Evolutionary conservation across 37 sponge, comb jelly and placozoan species (phyloP).

Genomic region (Agelas oroides): DNA sequence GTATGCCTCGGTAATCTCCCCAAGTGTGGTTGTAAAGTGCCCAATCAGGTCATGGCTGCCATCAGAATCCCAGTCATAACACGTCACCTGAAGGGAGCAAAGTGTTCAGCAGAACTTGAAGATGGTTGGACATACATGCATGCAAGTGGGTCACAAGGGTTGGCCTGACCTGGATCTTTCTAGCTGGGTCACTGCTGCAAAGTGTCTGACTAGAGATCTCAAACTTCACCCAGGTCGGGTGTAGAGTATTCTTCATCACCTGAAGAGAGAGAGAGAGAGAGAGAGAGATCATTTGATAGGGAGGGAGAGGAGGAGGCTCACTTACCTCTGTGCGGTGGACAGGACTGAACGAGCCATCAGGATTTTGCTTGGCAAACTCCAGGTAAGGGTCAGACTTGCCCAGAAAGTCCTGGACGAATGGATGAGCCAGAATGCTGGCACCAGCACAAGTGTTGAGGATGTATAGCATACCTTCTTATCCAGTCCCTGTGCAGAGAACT

Average conservation of each 20-base stretch:
- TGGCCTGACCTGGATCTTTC: constrained; percentile 67
- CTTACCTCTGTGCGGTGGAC: constrained; percentile 70
- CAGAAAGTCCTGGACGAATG: constrained; percentile 60
- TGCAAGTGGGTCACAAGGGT: neutral
- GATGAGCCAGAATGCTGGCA: neutral
- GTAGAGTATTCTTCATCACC: constrained; percentile 88
- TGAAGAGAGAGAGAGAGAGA: constrained; percentile 12
- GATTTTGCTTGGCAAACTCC: constrained; percentile 69
- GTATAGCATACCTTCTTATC: constrained; percentile 84
- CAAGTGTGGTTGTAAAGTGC: constrained; percentile 62
- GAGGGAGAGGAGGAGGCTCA: too few relatives aligned
- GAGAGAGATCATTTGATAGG: neutral
- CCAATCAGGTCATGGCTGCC: constrained; percentile 88
- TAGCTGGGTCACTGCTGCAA: constrained; percentile 54
- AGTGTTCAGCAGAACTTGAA: neutral
- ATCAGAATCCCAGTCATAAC: constrained; percentile 89
- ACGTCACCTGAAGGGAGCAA: constrained; percentile 64
- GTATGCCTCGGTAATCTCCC: constrained; percentile 33
- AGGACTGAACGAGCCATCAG: constrained; percentile 69
- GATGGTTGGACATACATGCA: neutral
- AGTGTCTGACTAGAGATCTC: constrained; percentile 52
- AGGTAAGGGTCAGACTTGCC: constrained; percentile 87
- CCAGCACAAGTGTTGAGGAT: too few relatives aligned
- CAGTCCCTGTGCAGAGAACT: constrained; percentile 60
- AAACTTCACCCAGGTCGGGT: constrained; percentile 84